These are phyloP conservation scores for Phrynocephalus forsythii DNA, from an alignment of 2,797 vertebrate species.

Conservation along the genomic window DNA sequence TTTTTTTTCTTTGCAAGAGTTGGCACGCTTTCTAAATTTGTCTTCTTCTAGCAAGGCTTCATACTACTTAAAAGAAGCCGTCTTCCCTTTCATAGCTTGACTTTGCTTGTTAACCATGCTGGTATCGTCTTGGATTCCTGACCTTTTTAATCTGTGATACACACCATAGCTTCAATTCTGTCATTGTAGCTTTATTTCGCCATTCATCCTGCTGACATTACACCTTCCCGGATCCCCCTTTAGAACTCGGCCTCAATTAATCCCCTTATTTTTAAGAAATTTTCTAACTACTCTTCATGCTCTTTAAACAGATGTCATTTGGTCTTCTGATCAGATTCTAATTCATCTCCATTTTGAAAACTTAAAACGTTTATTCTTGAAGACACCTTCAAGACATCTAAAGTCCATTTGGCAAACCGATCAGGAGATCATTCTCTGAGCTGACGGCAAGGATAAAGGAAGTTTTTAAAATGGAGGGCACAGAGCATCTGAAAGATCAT, in stretches of 20 bases:
- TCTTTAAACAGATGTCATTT: not conserved
- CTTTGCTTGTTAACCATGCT: not conserved
- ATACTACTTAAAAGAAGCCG: not conserved
- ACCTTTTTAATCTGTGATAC: not conserved
- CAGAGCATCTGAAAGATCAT: not conserved
- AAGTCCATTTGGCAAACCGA: too few relatives aligned
- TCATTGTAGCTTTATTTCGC: not conserved
- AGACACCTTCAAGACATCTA: not conserved
- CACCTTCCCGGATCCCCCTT: not conserved
- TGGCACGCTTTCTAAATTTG: not conserved
- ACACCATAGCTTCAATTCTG: not conserved
- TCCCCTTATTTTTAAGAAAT: not conserved
- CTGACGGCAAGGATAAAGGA: not conserved
- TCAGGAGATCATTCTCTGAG: not conserved
- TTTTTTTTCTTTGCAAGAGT: not conserved
- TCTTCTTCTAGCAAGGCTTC: not conserved
- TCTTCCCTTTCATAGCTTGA: not conserved
- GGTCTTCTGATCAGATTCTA: not conserved
- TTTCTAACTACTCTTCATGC: not conserved
- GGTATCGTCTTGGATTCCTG: not conserved
- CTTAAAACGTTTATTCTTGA: not conserved
- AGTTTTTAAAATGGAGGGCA: not conserved
- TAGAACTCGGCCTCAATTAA: not conserved
- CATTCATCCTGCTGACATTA: not conserved
- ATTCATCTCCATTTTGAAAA: not conserved